A percentile compares a stretch with the other conserved stretches of the same genome.
Conservation (phyloP, 2,797 vertebrate genomes). For the Hydrophis major region DNA sequence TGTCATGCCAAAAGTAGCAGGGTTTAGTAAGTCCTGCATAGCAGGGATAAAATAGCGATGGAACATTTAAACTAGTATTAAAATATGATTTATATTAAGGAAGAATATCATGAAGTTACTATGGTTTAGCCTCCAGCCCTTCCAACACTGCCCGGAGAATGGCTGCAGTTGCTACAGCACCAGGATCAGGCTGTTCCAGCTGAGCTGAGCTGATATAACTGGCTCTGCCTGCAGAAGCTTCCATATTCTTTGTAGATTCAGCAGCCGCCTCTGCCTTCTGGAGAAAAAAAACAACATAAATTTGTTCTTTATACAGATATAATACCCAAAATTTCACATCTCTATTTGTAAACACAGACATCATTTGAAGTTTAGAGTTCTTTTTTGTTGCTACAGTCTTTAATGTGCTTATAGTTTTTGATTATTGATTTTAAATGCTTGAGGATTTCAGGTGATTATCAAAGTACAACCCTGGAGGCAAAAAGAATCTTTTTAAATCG, state of each 20-base stretch:
- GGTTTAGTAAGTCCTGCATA: not conserved
- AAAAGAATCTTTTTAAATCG: not conserved
- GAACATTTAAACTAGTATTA: not conserved
- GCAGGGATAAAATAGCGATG: not conserved
- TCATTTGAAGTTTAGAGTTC: not conserved
- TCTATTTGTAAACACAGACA: not conserved
- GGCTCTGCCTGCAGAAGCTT: slow-evolving; percentile 85
- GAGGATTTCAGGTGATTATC: not conserved
- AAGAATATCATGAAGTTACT: not conserved
- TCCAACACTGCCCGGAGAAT: slow-evolving; percentile 79
- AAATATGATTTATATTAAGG: not conserved
- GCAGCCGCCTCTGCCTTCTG: slow-evolving; percentile 83
- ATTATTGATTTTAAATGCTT: not conserved
- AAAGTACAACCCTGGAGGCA: not conserved
- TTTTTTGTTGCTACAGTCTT: not conserved
- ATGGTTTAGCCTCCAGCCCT: slow-evolving; percentile 59
- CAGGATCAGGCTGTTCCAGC: slow-evolving; percentile 84
- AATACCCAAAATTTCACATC: not conserved
- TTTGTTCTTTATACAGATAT: not conserved
- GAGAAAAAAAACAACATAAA: not conserved
- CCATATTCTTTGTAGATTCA: slow-evolving; percentile 81
- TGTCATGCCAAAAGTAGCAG: not conserved
- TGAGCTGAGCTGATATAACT: slow-evolving; percentile 84
- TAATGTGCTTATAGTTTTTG: not conserved
- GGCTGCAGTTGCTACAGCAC: slow-evolving; percentile 81